Conservation (phyloP, 2,113 vertebrate genomes). For the Catharus minimus region DNA sequence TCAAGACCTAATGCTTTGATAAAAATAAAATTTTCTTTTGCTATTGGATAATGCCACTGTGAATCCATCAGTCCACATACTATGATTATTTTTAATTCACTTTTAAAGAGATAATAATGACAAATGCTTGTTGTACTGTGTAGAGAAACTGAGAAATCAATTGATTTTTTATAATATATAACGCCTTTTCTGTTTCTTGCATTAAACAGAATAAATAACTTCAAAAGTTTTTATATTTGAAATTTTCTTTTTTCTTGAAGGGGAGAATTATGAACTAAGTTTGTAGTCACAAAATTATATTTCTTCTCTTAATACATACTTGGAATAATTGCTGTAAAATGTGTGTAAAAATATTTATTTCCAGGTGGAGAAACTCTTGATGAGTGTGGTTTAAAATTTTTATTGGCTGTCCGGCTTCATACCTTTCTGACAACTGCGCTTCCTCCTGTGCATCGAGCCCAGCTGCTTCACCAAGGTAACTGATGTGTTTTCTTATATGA, state of each 20-base stretch:
- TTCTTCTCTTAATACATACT: neutral
- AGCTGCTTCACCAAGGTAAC: slow-evolving; percentile 91
- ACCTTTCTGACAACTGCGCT: slow-evolving; percentile 92
- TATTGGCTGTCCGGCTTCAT: slow-evolving; percentile 93
- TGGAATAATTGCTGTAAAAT: neutral
- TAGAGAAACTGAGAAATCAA: neutral
- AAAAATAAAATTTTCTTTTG: neutral
- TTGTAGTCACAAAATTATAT: neutral
- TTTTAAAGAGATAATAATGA: neutral
- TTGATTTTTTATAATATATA: neutral
- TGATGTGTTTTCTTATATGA: neutral
- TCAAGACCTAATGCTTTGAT: neutral
- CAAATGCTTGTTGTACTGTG: rapidly evolving
- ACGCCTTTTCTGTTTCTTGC: neutral
- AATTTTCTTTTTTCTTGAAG: neutral
- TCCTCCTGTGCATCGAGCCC: slow-evolving; percentile 87
- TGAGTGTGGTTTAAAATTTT: slow-evolving; percentile 95
- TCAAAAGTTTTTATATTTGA: neutral
- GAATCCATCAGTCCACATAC: neutral
- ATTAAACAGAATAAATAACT: neutral
- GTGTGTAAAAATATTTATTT: neutral
- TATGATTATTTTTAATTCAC: neutral
- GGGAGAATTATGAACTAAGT: neutral
- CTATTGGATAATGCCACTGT: neutral
- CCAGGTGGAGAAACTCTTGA: slow-evolving; percentile 95